Evolutionary conservation across 2,888 invertebrate genomes (phyloP), one percentile per base, ranked within the genome.

Genomic region (Lithophane leautieri): DNA sequence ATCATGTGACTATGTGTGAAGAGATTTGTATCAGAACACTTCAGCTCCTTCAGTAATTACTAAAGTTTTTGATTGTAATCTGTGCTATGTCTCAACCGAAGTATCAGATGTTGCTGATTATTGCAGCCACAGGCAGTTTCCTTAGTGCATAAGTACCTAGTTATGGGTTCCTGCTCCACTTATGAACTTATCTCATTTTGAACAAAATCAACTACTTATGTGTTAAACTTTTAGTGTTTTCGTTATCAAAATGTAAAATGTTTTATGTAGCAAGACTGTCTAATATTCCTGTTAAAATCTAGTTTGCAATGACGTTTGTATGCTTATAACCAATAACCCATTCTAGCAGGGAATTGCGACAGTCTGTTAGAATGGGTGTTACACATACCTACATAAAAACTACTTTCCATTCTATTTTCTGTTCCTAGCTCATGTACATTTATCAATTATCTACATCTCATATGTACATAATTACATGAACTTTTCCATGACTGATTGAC

Each of bases 1-100:
- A 89, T 93, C 92, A 92, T 92, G 92, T 92, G 92, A 92, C 89
- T 84, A 77, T 25, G 52, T 70, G 63, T 62, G 65, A 61, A 44
- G 63, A 75, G 72, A 71, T 67, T 74, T 73, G 67, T 70, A 74
- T 73, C 50, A 66, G 70, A 70, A n/a, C n/a, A 69, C 63, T 71
- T 73, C n/a, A 71, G 42, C 52, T 68, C 6, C 1, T 56, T 34
- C 14, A 66, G 47, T 62, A 67, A 67, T 47, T 6, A 56, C 2
- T 54, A 7, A 28, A 72, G n/a, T 56, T 62, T 42, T 52, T 47
- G 7, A 44, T 25, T 79, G 14, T 16, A 61, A 40, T 50, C 4
- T 58, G n/a, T 47, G 40, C 22, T 56, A 16, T 44, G 22, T 54
- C n/a, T 28, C n/a, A 66, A 40, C 54, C 4, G 19, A 19, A 52